phyloP scores from a whole-genome alignment of 2,797 vertebrate genomes.

The Thamnophis elegans region DNA sequence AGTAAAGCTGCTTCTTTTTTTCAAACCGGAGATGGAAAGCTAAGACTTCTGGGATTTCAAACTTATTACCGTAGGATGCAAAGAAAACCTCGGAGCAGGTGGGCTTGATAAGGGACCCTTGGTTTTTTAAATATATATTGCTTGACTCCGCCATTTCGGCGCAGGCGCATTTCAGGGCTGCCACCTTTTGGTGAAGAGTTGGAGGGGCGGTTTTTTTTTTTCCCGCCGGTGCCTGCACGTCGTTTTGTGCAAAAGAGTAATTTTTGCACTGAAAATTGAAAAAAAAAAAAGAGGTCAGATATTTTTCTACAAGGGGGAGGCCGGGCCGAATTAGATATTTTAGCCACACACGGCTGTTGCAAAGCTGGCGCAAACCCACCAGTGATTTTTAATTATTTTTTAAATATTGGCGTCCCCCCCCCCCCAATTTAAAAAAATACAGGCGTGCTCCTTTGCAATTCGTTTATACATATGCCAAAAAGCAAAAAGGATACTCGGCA shows the following conservation, averaged over 20 bases:
- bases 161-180: neutral
- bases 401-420: neutral
- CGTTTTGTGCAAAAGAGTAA: neutral
- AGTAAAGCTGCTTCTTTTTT: neutral
- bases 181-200: neutral
- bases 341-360: neutral
- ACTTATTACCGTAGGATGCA: neutral
- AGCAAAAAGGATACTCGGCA: neutral
- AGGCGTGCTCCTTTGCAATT: neutral
- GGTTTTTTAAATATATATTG: fast-evolving
- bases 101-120: neutral
- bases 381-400: neutral
- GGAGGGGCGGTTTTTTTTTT: neutral
- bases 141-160: neutral
- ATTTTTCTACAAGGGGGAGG: neutral
- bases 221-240: neutral
- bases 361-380: no score
- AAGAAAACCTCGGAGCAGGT: neutral
- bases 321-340: neutral
- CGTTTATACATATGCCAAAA: neutral
- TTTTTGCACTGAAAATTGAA: neutral
- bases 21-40: neutral
- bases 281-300: neutral
- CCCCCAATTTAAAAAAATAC: neutral
- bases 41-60: neutral